phyloP scores from a whole-genome alignment of 2,888 invertebrate genomes.

The Ophion obscuratus region DNA sequence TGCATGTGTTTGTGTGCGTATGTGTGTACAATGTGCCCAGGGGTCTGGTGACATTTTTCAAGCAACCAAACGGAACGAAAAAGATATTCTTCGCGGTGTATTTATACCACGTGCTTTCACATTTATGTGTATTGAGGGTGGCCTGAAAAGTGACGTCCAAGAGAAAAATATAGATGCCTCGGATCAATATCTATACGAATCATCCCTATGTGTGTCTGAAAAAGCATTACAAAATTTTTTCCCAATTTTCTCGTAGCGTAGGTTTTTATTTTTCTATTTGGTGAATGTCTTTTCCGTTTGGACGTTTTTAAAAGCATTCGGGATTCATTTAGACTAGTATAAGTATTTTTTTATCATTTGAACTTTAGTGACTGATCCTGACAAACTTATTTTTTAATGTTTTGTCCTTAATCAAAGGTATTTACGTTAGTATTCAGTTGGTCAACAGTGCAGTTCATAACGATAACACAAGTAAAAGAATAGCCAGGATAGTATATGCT shows the following conservation, averaged over 20 bases:
- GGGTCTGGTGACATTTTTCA: constrained; percentile 78
- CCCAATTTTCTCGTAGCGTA: background rate
- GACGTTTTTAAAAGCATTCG: background rate
- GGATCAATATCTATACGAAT: no score
- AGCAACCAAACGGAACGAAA: constrained; percentile 79
- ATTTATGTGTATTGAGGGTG: background rate
- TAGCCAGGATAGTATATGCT: background rate
- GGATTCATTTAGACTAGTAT: background rate
- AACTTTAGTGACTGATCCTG: background rate
- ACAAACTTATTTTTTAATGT: background rate
- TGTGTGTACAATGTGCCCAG: background rate
- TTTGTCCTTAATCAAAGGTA: background rate
- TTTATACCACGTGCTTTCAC: background rate
- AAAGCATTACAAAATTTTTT: background rate
- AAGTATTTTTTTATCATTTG: background rate
- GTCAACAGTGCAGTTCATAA: background rate
- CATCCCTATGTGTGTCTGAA: no score
- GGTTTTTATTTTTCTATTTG: background rate
- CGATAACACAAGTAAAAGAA: background rate
- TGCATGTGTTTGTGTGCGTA: background rate
- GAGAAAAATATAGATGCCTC: background rate
- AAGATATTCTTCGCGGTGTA: constrained; percentile 30
- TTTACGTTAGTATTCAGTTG: background rate
- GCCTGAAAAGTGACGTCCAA: background rate
- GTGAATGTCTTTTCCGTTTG: background rate